Evolutionary conservation across 2,888 invertebrate species (phyloP), one percentile per base, ranked within the genome.

Genomic region (Athalia circularis): DNA sequence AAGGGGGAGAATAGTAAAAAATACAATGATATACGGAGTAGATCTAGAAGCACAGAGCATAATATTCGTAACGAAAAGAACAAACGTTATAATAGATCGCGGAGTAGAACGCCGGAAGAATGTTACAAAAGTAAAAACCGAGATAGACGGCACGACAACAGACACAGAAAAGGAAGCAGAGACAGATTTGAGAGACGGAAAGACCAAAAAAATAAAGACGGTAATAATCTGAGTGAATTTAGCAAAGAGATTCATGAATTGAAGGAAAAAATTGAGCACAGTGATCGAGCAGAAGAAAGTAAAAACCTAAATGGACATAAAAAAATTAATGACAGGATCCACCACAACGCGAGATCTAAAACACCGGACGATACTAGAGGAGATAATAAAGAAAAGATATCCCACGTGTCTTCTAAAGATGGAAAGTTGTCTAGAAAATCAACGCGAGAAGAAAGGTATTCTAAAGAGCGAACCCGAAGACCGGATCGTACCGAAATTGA

Each of bases 41-140:
- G 79, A 13, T 79, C 79, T 11, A 79, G 48, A 45, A 79, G 79
- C 15, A 75, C 9, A n/a, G 77, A 77, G 9, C 65, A 65, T 47
- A 65, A 65, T 13, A 67, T 59, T 7, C 68, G 59, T 59, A 65
- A 64, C 7, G 8, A 11, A 65, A 15, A 29, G 8, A 75, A 62
- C 64, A 65, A 75, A 29, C 68, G 74, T 8, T 65, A 74, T 62
- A 77, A 75, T 65, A 79, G 65, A 29, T 80, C 80, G 15, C 78
- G 74, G 62, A 79, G 77, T 62, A 80, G 70, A 74, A 65, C 77
- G 43, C 72, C 57, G 13, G 79, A 81, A 11, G 74, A 67, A 50
- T 43, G 77, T 72, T 29, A 61, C n/a, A 67, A 76, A 50, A 75
- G 47, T 59, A 64, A 77, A 11, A 29, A 59, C 54, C 62, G 9